Evolutionary conservation across 2,113 vertebrate genomes (phyloP).

Genomic region (Pangasianodon hypophthalmus): DNA sequence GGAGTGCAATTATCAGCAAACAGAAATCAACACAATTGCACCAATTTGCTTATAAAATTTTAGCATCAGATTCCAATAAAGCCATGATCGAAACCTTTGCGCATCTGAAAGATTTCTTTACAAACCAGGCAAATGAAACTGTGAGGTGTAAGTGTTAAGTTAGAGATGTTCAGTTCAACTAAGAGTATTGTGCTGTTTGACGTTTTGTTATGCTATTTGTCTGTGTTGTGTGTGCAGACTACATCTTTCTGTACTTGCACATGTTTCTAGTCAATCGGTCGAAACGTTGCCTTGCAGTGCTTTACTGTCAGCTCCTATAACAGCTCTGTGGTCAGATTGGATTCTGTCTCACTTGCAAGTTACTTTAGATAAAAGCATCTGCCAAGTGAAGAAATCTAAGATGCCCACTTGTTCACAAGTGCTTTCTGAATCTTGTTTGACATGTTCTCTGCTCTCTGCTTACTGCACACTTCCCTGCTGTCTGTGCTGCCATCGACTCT

Average conservation of each 20-base stretch:
- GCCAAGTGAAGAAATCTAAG: constrained; percentile 14
- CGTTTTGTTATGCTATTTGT: background rate
- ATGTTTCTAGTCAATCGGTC: background rate
- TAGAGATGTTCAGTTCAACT: background rate
- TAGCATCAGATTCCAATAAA: background rate
- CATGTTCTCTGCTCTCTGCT: background rate
- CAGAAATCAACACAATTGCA: background rate
- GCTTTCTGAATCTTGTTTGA: constrained; percentile 11
- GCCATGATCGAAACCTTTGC: too few species aligned
- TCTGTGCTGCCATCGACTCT: background rate
- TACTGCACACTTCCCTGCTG: background rate
- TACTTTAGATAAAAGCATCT: constrained; percentile 25
- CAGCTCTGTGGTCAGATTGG: background rate
- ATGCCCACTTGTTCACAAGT: background rate
- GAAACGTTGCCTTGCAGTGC: background rate
- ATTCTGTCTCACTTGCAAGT: constrained; percentile 13
- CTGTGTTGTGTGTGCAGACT: background rate
- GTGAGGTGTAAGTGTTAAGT: background rate
- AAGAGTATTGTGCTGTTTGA: background rate
- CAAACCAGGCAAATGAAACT: background rate
- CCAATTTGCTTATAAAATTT: background rate
- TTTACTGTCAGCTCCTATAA: background rate
- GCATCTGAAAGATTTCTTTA: background rate
- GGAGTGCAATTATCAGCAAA: background rate
- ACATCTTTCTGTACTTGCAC: background rate